phyloP scores from a whole-genome alignment of 2,113 vertebrate genomes.

The Hystrix brachyura region DNA sequence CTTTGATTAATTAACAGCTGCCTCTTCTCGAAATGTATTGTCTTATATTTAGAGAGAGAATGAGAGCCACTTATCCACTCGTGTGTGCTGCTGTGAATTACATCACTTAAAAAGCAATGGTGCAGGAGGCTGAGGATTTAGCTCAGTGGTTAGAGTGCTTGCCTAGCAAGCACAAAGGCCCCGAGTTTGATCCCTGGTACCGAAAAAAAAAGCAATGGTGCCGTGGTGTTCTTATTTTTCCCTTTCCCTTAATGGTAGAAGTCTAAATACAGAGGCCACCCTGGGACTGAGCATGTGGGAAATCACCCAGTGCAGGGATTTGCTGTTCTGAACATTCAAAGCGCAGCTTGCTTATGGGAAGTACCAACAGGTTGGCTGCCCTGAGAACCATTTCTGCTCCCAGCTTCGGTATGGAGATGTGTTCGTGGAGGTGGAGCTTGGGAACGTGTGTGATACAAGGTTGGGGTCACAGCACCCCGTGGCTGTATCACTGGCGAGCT shows the following conservation, averaged over 20 bases:
- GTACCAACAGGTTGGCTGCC: not conserved
- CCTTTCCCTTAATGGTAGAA: not conserved
- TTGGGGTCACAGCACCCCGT: not conserved
- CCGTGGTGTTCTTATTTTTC: not conserved
- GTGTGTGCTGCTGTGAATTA: not conserved
- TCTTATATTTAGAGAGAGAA: not conserved
- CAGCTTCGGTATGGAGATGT: accelerated
- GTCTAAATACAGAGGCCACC: not conserved
- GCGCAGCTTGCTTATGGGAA: not conserved
- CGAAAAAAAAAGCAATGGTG: not conserved
- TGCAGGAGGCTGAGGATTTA: not conserved
- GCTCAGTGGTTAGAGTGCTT: too few relatives aligned
- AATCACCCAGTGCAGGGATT: not conserved
- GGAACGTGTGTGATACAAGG: not conserved
- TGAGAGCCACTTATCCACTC: not conserved
- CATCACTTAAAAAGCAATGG: not conserved
- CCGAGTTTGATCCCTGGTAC: too few relatives aligned
- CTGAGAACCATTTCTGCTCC: not conserved
- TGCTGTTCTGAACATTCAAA: not conserved
- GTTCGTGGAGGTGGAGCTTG: accelerated
- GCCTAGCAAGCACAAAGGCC: too few relatives aligned
- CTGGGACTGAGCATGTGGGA: not conserved
- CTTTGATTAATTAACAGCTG: not conserved
- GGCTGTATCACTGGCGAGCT: not conserved
- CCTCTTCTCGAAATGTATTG: not conserved